Evolutionary conservation across 1,140 invertebrate species (phyloP).

Genomic region (Homarus americanus): DNA sequence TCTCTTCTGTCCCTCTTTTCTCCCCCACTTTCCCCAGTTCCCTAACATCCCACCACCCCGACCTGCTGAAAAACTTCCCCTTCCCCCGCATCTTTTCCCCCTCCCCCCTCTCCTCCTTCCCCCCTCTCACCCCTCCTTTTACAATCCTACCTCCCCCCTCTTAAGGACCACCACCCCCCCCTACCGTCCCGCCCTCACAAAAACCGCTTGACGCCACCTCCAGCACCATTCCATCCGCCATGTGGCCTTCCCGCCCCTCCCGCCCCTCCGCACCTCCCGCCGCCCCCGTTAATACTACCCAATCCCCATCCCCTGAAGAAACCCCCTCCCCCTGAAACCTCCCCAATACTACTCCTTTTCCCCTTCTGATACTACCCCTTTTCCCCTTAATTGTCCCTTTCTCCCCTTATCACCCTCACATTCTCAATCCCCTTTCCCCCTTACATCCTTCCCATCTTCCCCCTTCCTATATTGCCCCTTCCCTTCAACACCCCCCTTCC

Average conservation of each 20-base stretch:
- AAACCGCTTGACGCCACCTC: no score
- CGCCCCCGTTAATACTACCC: no score
- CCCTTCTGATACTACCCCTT: background rate
- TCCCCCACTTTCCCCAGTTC: background rate
- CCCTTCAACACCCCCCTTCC: background rate
- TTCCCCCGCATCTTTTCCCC: no score
- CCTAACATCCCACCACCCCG: no score
- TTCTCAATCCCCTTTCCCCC: background rate
- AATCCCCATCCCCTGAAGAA: no score
- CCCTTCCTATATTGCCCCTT: background rate
- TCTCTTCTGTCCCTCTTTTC: background rate
- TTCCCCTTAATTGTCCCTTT: background rate
- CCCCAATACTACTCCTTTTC: background rate
- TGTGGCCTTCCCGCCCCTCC: background rate
- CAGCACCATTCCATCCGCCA: no score
- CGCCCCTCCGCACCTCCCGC: no score
- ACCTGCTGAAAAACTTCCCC: no score
- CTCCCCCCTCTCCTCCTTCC: background rate
- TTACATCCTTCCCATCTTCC: background rate
- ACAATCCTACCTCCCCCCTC: background rate
- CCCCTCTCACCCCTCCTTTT: no score
- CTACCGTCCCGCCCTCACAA: no score
- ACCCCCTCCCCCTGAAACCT: no score
- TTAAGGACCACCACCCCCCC: no score
- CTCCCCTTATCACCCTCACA: background rate